phyloP scores from a whole-genome alignment of 37 sponge, comb jelly and placozoan genomes.

The Halichondria panicea region DNA sequence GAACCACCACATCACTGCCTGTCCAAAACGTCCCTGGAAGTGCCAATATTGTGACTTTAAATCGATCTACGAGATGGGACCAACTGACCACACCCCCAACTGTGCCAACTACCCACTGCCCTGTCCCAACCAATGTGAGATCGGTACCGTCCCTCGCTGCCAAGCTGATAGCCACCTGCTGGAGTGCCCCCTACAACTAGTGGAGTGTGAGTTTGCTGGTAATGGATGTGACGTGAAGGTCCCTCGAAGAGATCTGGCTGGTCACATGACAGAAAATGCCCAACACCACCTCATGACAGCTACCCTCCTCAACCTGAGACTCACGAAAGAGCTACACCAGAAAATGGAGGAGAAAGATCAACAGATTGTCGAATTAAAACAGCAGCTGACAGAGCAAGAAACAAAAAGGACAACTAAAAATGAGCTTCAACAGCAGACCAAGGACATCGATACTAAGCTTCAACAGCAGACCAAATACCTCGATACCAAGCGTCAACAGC shows the following conservation, averaged over 20 bases:
- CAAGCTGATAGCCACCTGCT: conserved; percentile 17
- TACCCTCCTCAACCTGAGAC: conserved; percentile 2
- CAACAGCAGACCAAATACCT: too few relatives aligned
- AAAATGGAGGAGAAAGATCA: too few relatives aligned
- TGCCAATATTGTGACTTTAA: conserved; percentile 21
- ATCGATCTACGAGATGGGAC: background rate
- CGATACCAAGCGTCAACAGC: too few relatives aligned
- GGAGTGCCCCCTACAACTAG: conserved; percentile 27
- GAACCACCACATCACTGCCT: conserved; percentile 8
- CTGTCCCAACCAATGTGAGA: conserved; percentile 29
- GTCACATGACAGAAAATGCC: conserved; percentile 15
- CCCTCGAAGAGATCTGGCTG: background rate
- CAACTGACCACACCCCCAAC: conserved; percentile 6
- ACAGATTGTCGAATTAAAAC: too few relatives aligned
- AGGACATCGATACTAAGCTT: too few relatives aligned
- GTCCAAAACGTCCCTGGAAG: conserved; percentile 21
- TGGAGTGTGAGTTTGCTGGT: conserved; percentile 33
- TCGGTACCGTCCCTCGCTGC: conserved; percentile 9
- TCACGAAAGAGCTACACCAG: conserved; percentile 12
- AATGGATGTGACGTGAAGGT: conserved; percentile 22
- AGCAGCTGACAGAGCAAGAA: too few relatives aligned
- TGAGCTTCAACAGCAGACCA: too few relatives aligned
- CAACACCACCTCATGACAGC: conserved; percentile 9
- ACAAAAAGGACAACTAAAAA: too few relatives aligned
- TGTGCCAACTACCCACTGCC: conserved; percentile 18